Evolutionary conservation across 2,113 vertebrate species (phyloP).

Genomic region (Psammodynastes pulverulentus): DNA sequence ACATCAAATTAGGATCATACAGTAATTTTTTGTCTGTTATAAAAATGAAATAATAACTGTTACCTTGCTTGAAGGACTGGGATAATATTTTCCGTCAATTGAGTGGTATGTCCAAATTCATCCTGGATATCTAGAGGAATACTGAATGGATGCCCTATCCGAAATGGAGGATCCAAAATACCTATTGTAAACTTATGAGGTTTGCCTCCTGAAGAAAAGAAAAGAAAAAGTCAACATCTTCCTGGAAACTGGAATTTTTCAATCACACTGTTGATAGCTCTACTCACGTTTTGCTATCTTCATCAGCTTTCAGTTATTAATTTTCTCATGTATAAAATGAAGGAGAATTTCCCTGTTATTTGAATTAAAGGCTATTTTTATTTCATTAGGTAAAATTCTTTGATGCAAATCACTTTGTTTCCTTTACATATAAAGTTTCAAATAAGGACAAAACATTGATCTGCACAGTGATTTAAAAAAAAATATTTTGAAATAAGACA

Average conservation of each 20-base stretch:
- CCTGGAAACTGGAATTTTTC: conserved; percentile 15
- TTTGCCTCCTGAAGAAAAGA: conserved; percentile 74
- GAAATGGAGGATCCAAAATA: conserved; percentile 66
- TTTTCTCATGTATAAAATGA: background rate
- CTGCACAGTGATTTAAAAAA: no score
- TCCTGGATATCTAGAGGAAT: conserved; percentile 83
- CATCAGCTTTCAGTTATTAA: background rate
- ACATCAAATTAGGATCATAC: background rate
- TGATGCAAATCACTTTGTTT: background rate
- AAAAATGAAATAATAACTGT: conserved; percentile 9
- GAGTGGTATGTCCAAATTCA: conserved; percentile 75
- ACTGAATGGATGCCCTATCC: conserved; percentile 80
- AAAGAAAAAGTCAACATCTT: conserved; percentile 4
- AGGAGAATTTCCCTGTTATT: background rate
- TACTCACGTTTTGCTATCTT: background rate
- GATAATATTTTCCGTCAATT: conserved; percentile 60
- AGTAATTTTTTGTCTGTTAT: background rate
- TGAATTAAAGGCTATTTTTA: background rate
- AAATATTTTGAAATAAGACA: background rate
- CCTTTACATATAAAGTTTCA: background rate
- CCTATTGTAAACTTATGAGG: conserved; percentile 76
- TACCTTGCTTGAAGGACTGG: conserved; percentile 80
- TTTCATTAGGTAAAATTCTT: background rate
- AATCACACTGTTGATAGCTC: background rate
- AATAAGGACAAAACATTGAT: background rate